Base-by-base conservation (phyloP, 2,113 vertebrate species). In the Egretta garzetta region DNA sequence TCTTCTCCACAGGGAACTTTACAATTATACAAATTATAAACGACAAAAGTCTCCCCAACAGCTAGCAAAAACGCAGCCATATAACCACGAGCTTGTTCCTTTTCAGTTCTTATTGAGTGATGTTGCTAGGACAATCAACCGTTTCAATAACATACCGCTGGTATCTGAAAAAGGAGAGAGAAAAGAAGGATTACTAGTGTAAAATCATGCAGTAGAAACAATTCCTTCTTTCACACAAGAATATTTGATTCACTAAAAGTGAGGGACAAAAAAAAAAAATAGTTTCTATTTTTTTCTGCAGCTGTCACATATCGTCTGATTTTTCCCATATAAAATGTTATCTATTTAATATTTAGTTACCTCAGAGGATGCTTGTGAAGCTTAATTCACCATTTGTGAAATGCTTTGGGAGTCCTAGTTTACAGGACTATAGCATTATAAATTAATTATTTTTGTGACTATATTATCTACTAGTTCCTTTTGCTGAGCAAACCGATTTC, bases 261-360 rank as follows among this genome's bases (percentile, higher is more conserved):
- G 60, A 91, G 26, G 1, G 56, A 37, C 22, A 37, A 28, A 30
- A 63, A 80, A 70, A 47, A 43, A 14, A 19, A 52, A 8, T 14
- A 19, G 14, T 0, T 1, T 66, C 18, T 73, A 18, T 7, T 72
- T 88, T 67, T 52, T 71, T n/a, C 30, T 41, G 45, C 50, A 50
- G 39, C 39, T 64, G 35, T 47, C 1, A 0, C 22, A 58, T 15
- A 41, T 26, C 0, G 0, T 55, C n/a, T 13, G 10, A 2, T n/a
- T 80, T 86, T 49, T 80, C 20, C 58, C 12, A 49, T 15, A 24
- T 28, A 58, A 86, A 80, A 83, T 9, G 12, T 28, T 8, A 70
- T 56, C 33, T 50, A 28, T 50, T 47, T 55, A 56, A 39, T 35
- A 74, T 68, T 77, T 72, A 50, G 53, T 33, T 73, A 32, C 9